Base-by-base conservation (phyloP, 2,888 invertebrate species). In the Steromphala cineraria region DNA sequence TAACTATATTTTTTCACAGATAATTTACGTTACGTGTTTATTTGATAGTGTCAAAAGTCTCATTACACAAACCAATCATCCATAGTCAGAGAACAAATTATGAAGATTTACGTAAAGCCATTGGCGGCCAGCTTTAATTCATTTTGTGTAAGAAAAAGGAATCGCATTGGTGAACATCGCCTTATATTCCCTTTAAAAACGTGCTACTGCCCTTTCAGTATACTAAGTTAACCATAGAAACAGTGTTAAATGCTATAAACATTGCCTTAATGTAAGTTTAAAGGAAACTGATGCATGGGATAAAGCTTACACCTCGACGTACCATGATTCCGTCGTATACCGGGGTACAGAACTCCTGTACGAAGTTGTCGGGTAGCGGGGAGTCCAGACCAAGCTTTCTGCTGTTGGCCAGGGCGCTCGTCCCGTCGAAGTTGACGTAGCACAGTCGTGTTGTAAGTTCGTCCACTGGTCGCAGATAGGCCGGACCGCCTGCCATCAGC, bases 401-500 rank as follows among this genome's bases (percentile, higher is more conserved):
- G 79, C 93, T 92, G 40, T 85, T 88, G n/a, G 81, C 82, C 77
- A 93, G 74, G n/a, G 91, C 91, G 10, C 78, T 81, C 3, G 79
- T 82, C 0, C 93, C 93, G 79, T 93, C 91, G 84, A 93, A 93
- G 82, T 92, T 89, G 53, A 93, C 92, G 82, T 84, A 93, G 82
- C 93, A 93, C 46, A 93, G 83, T 10, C 93, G 82, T 0, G 89
- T 87, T 5, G 93, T 93, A 15, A 93, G 85, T 77, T 93, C 92
- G 13, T 87, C 85, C 0, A 83, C 78, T 5, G 92, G 91, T 36
- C 92, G 84, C 4, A 92, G 84, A 84, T 91, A 92, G 10, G 90
- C 89, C 3, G 92, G 92, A 8, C 92, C 93, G 28, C 93, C 92
- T 0, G 92, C 88, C 91, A 93, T 91, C 62, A 93, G 84, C 93